phyloP scores from a whole-genome alignment of 2,888 invertebrate genomes.

The Celastrina argiolus region DNA sequence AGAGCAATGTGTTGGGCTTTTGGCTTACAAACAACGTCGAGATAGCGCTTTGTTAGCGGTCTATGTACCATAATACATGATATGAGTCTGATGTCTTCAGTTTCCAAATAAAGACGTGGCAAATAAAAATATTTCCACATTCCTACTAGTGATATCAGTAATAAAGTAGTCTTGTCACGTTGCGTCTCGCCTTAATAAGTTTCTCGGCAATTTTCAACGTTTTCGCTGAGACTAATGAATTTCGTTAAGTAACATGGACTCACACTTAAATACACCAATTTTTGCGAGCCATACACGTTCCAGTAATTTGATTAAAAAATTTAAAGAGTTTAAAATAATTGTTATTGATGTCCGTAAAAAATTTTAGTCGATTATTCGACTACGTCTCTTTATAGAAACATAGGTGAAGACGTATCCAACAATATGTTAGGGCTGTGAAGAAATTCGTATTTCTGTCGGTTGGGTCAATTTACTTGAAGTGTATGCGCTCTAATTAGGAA shows the following conservation, averaged over 20 bases:
- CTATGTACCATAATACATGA: background rate
- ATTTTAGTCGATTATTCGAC: background rate
- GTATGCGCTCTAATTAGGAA: background rate
- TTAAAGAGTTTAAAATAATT: background rate
- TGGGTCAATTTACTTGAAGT: background rate
- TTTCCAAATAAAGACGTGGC: background rate
- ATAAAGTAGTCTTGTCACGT: background rate
- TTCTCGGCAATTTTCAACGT: background rate
- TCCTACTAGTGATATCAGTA: background rate
- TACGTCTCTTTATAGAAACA: too few species aligned
- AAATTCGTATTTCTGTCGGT: too few species aligned
- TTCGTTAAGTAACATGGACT: background rate
- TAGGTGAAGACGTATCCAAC: too few species aligned
- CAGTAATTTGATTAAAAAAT: background rate
- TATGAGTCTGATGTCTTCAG: background rate
- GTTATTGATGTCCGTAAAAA: background rate
- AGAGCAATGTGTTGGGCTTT: background rate
- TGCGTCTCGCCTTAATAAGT: background rate
- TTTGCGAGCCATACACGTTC: background rate
- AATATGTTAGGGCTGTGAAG: too few species aligned
- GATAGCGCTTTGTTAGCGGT: background rate
- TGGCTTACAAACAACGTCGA: background rate
- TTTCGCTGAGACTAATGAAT: background rate
- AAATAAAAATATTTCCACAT: background rate
- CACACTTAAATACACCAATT: background rate